Evolutionary conservation across 2,113 vertebrate genomes (phyloP), one percentile per base, ranked within the genome.

Genomic region (Brachypodius melanocephalos): DNA sequence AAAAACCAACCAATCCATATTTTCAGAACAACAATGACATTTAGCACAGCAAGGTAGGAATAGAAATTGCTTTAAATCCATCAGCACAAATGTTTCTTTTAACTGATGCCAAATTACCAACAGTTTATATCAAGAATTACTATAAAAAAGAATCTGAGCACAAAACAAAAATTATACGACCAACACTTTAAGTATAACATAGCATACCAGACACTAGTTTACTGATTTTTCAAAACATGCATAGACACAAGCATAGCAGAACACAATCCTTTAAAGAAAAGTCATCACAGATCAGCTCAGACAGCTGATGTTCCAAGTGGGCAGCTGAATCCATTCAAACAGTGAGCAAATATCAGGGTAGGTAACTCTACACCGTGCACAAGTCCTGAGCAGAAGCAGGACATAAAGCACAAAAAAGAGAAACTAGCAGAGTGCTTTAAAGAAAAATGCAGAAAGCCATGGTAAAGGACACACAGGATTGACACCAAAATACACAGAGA

Each of bases 401-500:
- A 88, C 31, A 42, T 6, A 10, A 61, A 72, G 18, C 32, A 43
- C 34, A 75, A 55, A 71, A 67, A 57, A 26, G n/a, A 65, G 7
- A 81, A 68, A 67, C 7, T n/a, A 79, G 66, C 7, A 29, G 46
- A 34, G 20, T 2, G 3, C 34, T 93, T 59, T 14, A 21, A 67
- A 73, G 9, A 82, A 31, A 81, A 93, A 77, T 7, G 24, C 31
- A 74, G 28, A 79, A 88, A 73, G 40, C 34, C 68, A 22, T 2
- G 2, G 62, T 21, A n/a, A 86, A 72, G 49, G 66, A 25, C 42
- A 68, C 31, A 34, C 0, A 1, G 54, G 40, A 74, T 0, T 25
- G 65, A 72, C 42, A 46, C 0, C 0, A 1, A 25, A 83, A 79
- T 40, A 69, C 10, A 61, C 2, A 40, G 7, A 88, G 25, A 59